A percentile compares a stretch with the other conserved stretches of the same genome.
phyloP scores from a whole-genome alignment of 2,888 invertebrate species.

The Nineta flava region DNA sequence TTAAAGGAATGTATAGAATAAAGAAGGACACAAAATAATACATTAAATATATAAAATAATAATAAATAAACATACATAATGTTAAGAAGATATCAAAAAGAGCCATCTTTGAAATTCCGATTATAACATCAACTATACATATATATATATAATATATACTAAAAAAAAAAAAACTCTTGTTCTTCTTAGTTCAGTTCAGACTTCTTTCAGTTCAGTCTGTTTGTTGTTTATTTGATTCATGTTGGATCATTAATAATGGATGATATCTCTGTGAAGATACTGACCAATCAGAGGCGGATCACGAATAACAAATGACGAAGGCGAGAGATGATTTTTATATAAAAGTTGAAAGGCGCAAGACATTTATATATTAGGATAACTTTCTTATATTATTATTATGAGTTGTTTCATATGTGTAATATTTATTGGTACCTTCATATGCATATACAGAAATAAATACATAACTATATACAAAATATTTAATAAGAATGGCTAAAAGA shows the following conservation, averaged over 20 bases:
- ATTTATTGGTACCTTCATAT: neutral
- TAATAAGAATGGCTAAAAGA: too few species aligned
- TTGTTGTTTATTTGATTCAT: neutral
- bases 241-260: conserved; percentile 1
- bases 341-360: neutral
- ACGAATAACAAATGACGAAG: neutral
- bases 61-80: too few species aligned
- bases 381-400: neutral
- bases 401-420: neutral
- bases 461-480: neutral
- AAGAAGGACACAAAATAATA: too few species aligned
- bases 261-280: neutral
- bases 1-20: too few species aligned
- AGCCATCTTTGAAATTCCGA: conserved; percentile 1
- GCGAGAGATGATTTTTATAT: neutral
- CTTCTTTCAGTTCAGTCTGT: neutral
- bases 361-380: neutral
- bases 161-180: too few species aligned
- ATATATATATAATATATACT: too few species aligned
- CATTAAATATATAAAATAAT: too few species aligned
- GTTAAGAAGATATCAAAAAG: neutral
- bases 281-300: conserved; percentile 1
- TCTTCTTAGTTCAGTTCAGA: too few species aligned
- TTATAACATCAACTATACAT: neutral
- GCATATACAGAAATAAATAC: neutral